Conservation (phyloP, 2,888 invertebrate genomes). For the Incurvaria masculella region DNA sequence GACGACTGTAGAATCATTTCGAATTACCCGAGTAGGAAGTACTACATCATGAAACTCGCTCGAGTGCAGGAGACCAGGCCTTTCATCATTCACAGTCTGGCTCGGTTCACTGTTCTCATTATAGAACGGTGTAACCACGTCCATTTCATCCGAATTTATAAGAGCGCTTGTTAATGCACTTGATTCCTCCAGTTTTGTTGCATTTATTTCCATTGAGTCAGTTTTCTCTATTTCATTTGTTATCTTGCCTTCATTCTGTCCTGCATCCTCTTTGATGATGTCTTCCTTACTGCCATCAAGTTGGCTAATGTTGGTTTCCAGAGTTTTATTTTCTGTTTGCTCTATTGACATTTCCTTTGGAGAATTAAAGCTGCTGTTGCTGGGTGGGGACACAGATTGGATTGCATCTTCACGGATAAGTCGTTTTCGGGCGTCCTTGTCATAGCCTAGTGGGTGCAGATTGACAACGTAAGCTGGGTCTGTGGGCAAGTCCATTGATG, state of each 20-base stretch:
- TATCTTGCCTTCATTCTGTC: not conserved
- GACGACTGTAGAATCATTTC: constrained; percentile 44
- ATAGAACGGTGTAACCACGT: constrained; percentile 36
- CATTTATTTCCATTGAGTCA: too few relatives aligned
- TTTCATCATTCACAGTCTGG: constrained; percentile 16
- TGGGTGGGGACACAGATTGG: constrained; percentile 47
- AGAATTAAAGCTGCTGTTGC: constrained; percentile 45
- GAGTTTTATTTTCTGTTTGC: not conserved
- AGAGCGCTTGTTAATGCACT: constrained; percentile 16
- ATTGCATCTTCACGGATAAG: constrained; percentile 51
- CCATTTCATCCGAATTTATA: constrained; percentile 36
- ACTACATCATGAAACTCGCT: constrained; percentile 54
- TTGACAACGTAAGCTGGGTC: constrained; percentile 41
- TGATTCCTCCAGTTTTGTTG: not conserved
- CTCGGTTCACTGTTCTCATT: constrained; percentile 17
- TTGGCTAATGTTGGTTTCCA: not conserved
- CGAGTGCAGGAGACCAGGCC: constrained; percentile 38
- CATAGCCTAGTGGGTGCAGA: constrained; percentile 41
- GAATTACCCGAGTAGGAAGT: constrained; percentile 37
- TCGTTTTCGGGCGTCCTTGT: constrained; percentile 43
- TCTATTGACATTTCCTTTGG: constrained; percentile 10
- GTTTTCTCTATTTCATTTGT: not conserved
- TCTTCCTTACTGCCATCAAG: not conserved
- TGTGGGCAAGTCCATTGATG: constrained; percentile 41
- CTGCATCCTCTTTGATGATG: too few relatives aligned